Evolutionary conservation across 2,888 invertebrate genomes (phyloP), one percentile per base, ranked within the genome.

Genomic region (Drosophila testacea): DNA sequence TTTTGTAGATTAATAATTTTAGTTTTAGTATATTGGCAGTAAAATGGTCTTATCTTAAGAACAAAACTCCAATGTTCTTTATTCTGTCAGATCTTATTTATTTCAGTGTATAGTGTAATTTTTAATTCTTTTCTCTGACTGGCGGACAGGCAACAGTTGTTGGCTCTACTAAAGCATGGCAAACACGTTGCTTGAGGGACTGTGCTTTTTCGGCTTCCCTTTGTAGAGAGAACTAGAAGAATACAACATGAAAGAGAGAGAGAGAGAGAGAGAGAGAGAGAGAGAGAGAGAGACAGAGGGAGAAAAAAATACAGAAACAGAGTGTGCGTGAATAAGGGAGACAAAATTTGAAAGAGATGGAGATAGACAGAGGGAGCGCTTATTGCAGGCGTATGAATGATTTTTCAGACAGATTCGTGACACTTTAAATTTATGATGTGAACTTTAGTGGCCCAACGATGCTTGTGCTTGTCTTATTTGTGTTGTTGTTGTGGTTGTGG

Each of bases 381-480:
- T 60, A 73, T 88, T 76, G 73, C 76, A 74, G 85, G 86, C 86
- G 74, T 76, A 85, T 85, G 89, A 89, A 86, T 89, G 89, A 86
- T 86, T 83, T 78, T 84, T 62, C 75, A 77, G 86, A 87, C 86
- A 87, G 85, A 81, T 88, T 89, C 86, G 86, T 87, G 86, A 87
- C 90, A 87, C 90, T 90, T 87, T 88, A 79, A 86, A 89, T 87
- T 89, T 89, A 87, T 83, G 86, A 87, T 87, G 90, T 89, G 86
- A 87, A 87, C 83, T 89, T 87, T 88, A 82, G 77, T 79, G 79
- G 75, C 79, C 75, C 76, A 63, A 32, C 79, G 51, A 39, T 63
- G 79, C 56, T 44, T 9, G 61, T 52, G 60, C 56, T 44, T 9
- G 61, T 52, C 51, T 22, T 51, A 28, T 51, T 54, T 56, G 10